These are phyloP conservation scores for Oconnorella tubifera DNA, from an alignment of 2,888 invertebrate genomes.

Conservation along the genomic window DNA sequence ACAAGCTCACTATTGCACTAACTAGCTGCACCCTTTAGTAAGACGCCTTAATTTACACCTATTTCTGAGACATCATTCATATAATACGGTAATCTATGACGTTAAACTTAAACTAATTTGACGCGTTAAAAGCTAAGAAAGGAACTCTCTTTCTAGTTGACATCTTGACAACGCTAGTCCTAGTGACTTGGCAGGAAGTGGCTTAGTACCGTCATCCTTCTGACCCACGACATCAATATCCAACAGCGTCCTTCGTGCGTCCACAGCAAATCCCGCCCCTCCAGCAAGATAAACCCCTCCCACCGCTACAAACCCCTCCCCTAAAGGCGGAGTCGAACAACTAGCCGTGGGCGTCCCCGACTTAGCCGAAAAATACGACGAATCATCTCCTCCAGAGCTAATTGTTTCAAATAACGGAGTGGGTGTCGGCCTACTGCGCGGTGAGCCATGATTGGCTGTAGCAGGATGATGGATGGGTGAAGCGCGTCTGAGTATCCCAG, in stretches of 20 bases:
- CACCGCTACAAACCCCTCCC: neutral
- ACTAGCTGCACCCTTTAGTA: no score
- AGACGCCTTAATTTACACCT: no score
- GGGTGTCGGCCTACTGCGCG: slow-evolving; percentile 28
- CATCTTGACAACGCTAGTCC: slow-evolving; percentile 21
- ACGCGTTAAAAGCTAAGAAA: no score
- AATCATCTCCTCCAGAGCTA: slow-evolving; percentile 68
- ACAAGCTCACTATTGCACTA: no score
- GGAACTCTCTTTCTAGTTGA: slow-evolving; percentile 31
- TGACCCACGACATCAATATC: slow-evolving; percentile 56
- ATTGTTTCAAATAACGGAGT: slow-evolving; percentile 18
- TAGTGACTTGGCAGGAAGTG: slow-evolving; percentile 37
- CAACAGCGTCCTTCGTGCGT: slow-evolving; percentile 49
- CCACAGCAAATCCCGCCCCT: slow-evolving; percentile 38
- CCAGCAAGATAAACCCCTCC: neutral
- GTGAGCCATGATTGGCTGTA: slow-evolving; percentile 48
- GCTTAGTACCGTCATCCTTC: slow-evolving; percentile 48
- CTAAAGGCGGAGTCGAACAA: slow-evolving; percentile 51
- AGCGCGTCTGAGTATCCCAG: slow-evolving; percentile 30
- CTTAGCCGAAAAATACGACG: slow-evolving; percentile 68
- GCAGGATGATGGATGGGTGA: slow-evolving; percentile 23
- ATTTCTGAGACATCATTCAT: no score
- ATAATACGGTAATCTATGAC: no score
- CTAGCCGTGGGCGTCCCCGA: no score
- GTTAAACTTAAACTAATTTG: no score